A percentile compares a stretch with the other conserved stretches of the same genome.
Evolutionary conservation across 2,113 vertebrate genomes (phyloP).

Genomic region (Girardinichthys multiradiatus): DNA sequence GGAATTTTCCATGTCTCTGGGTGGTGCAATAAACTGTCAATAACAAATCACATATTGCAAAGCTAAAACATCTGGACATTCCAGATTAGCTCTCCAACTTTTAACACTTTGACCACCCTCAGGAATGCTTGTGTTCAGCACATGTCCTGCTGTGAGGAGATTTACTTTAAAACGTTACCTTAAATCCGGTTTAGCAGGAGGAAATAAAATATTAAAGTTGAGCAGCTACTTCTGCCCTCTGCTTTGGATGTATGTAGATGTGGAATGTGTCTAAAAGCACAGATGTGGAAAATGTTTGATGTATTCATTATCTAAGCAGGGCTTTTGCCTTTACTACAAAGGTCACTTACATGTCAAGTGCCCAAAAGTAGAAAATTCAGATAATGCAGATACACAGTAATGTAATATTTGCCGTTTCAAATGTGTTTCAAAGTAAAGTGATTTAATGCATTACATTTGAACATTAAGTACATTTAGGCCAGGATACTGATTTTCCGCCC

Average conservation of each 20-base stretch:
- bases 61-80: slow-evolving; percentile 53
- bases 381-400: no score
- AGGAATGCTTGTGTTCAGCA: neutral
- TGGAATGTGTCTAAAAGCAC: slow-evolving; percentile 1
- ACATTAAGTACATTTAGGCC: slow-evolving; percentile 20
- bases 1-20: slow-evolving; percentile 4
- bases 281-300: slow-evolving; percentile 37
- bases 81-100: slow-evolving; percentile 52
- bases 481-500: slow-evolving; percentile 12
- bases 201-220: slow-evolving; percentile 18
- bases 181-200: slow-evolving; percentile 33
- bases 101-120: slow-evolving; percentile 4
- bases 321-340: slow-evolving; percentile 11
- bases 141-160: slow-evolving; percentile 26
- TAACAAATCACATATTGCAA: slow-evolving; percentile 35
- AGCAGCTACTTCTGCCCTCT: neutral
- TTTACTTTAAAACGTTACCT: slow-evolving; percentile 45
- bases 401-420: neutral
- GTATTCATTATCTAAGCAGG: slow-evolving; percentile 29
- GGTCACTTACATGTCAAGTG: slow-evolving; percentile 37
- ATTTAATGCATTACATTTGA: neutral
- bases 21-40: neutral
- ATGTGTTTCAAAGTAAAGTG: neutral
- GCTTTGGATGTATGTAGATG: neutral
- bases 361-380: neutral